phyloP scores from a whole-genome alignment of 2,888 invertebrate species.

The Dasypogon diadema region DNA sequence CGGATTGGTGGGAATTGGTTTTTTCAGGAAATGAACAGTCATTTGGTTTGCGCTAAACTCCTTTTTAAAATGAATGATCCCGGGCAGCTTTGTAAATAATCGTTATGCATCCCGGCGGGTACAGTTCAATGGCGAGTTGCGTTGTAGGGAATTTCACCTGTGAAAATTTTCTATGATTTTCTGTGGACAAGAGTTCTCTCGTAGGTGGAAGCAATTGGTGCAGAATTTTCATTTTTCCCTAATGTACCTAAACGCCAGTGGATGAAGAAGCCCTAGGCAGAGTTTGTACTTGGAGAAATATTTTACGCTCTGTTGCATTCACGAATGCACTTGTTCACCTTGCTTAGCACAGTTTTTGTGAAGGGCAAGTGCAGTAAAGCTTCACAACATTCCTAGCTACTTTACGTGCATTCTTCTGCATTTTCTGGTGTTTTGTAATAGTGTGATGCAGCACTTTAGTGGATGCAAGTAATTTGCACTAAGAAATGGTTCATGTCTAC shows the following conservation, averaged over 20 bases:
- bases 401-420: not conserved
- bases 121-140: no score
- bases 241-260: not conserved
- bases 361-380: conserved; percentile 2
- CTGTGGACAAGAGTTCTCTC: not conserved
- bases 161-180: not conserved
- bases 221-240: not conserved
- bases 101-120: not conserved
- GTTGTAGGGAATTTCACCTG: not conserved
- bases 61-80: not conserved
- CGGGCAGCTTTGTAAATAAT: not conserved
- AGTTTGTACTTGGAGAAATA: not conserved
- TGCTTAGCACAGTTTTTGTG: conserved; percentile 5
- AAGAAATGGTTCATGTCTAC: no score
- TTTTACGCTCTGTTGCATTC: conserved; percentile 6
- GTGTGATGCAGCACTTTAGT: no score
- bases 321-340: conserved; percentile 11
- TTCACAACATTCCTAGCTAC: not conserved
- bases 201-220: conserved; percentile 10
- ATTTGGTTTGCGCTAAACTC: not conserved
- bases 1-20: not conserved
- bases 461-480: no score
- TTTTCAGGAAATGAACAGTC: conserved; percentile 11
- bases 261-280: not conserved
- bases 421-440: no score